phyloP scores from a whole-genome alignment of 2,888 invertebrate species.

The Marronus borbonicus region DNA sequence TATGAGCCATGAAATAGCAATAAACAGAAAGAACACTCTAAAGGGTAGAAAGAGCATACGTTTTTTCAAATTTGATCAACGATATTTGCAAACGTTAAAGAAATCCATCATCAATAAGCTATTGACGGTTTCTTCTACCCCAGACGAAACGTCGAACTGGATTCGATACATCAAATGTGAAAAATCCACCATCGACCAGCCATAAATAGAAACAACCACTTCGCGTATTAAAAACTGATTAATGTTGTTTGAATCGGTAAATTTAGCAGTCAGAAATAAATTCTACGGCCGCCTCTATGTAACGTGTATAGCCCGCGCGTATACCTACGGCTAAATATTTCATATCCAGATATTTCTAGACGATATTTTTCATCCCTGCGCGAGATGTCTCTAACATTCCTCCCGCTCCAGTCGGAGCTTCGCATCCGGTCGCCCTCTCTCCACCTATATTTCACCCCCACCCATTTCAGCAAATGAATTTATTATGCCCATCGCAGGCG shows the following conservation, averaged over 20 bases:
- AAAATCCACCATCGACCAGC: background rate
- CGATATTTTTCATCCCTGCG: slow-evolving; percentile 34
- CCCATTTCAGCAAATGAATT: slow-evolving; percentile 21
- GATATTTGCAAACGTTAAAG: too few relatives aligned
- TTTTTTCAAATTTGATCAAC: too few relatives aligned
- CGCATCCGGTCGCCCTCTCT: slow-evolving; percentile 1
- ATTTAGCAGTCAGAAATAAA: slow-evolving; percentile 4
- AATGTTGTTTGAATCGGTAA: slow-evolving; percentile 30
- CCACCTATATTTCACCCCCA: background rate
- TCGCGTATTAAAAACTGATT: slow-evolving; percentile 40
- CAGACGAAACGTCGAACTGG: too few relatives aligned
- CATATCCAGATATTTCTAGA: slow-evolving; percentile 34
- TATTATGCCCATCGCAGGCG: slow-evolving; percentile 17
- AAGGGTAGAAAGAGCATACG: too few relatives aligned
- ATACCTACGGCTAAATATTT: slow-evolving; percentile 39
- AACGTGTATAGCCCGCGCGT: background rate
- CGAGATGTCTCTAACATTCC: slow-evolving; percentile 43
- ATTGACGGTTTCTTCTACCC: too few relatives aligned
- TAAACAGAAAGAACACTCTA: too few relatives aligned
- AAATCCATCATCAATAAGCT: background rate
- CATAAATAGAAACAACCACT: slow-evolving; percentile 40
- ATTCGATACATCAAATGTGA: too few relatives aligned
- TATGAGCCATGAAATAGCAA: too few relatives aligned
- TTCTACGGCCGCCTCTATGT: background rate
- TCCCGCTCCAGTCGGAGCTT: slow-evolving; percentile 10